A percentile compares a stretch with the other conserved stretches of the same genome.
Conservation (phyloP, 2,888 invertebrate genomes). For the Spodoptera picta region DNA sequence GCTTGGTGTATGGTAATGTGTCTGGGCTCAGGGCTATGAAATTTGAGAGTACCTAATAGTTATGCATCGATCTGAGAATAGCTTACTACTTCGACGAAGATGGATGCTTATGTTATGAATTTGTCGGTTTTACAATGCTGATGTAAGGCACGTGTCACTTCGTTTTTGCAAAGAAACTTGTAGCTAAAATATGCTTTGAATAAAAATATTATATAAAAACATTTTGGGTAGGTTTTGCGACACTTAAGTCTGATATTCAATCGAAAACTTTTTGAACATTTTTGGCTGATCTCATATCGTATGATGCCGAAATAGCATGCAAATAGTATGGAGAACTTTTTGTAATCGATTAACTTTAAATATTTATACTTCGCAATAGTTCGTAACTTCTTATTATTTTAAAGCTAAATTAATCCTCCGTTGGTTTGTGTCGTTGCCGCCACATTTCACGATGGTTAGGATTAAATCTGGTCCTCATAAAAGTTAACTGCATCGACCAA, state of each 20-base stretch:
- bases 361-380: neutral
- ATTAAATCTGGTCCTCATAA: slow-evolving; percentile 53
- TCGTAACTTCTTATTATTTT: slow-evolving; percentile 34
- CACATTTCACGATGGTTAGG: slow-evolving; percentile 41
- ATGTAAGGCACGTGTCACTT: too few relatives aligned
- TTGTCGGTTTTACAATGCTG: too few relatives aligned
- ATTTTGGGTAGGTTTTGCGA: slow-evolving; percentile 2
- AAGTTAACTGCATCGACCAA: slow-evolving; percentile 54
- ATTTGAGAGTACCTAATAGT: slow-evolving; percentile 25
- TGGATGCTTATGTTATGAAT: slow-evolving; percentile 1
- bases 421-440: slow-evolving; percentile 51
- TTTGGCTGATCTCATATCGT: neutral
- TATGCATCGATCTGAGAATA: slow-evolving; percentile 33
- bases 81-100: slow-evolving; percentile 21
- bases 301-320: slow-evolving; percentile 1
- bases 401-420: slow-evolving; percentile 50
- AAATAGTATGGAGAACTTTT: slow-evolving; percentile 2
- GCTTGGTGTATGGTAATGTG: slow-evolving; percentile 57
- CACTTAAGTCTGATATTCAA: slow-evolving; percentile 1
- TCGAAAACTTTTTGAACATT: slow-evolving; percentile 4
- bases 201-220: slow-evolving; percentile 3
- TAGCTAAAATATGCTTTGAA: neutral
- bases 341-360: slow-evolving; percentile 4
- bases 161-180: too few relatives aligned
- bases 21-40: slow-evolving; percentile 62